Base-by-base conservation (phyloP, 2,888 invertebrate species). In the Linnaemya vulpina region DNA sequence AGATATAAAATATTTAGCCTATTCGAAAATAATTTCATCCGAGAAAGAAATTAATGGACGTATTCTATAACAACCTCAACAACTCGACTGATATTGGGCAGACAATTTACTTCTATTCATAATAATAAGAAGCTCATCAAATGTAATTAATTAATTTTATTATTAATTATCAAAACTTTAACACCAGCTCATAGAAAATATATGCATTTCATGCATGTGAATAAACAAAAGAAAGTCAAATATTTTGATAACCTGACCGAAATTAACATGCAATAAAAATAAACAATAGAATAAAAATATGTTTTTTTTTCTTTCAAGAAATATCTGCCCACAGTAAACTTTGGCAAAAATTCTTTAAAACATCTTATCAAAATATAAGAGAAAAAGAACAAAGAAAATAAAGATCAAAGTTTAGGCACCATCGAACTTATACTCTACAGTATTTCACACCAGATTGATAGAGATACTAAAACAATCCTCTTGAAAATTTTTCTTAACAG, bases 361-460 rank as follows among this genome's bases (percentile, higher is more conserved):
- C 25, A 25, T n/a, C 62, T 81, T 70, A 81, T 81, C 75, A 81
- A 11, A 87, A 79, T 75, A 74, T 53, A 15, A 55, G 35, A 3
- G 7, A 58, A 11, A 67, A 53, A 38, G 40, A 76, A 63, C 43
- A 79, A 55, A 20, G 9, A 58, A 67, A 40, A 13, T 40, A 83
- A 73, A 77, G 77, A 22, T 73, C 77, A 77, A 73, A 67, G 65
- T 77, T 67, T 71, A 49, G 53, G 60, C 2, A 30, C 30, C 53
- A 63, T 17, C 7, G n/a, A 55, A 55, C 0, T 3, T 15, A 20
- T 22, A 8, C 40, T 17, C n/a, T n/a, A 40, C n/a, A 58, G 20
- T 7, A 65, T 17, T 51, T 35, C 30, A 20, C 35, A 62, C 30
- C 30, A 17, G 60, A 46, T 55, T 9, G 20, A 51, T 51, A 51